A percentile compares a stretch with the other conserved stretches of the same genome.
These are phyloP conservation scores for Pectinophora gossypiella DNA, from an alignment of 1,140 invertebrate genomes.

Conservation along the genomic window DNA sequence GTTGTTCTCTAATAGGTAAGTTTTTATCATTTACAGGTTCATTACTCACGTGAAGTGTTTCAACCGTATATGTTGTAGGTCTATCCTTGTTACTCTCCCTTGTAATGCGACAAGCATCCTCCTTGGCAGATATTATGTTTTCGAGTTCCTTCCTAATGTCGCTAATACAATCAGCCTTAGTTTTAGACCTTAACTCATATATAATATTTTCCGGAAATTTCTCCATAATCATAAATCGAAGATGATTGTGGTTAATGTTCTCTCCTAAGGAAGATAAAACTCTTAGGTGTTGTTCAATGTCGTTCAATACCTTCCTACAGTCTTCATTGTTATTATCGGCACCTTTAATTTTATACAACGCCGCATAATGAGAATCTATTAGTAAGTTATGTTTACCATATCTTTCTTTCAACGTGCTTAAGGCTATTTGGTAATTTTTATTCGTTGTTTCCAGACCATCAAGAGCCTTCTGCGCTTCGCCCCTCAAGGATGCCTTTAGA, in stretches of 20 bases:
- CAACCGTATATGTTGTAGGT: too few relatives aligned
- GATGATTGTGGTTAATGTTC: neutral
- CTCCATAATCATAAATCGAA: neutral
- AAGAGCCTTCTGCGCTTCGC: neutral
- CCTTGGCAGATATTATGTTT: too few relatives aligned
- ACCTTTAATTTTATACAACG: neutral
- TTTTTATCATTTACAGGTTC: neutral
- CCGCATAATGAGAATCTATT: neutral
- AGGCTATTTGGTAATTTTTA: neutral
- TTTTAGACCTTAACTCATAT: neutral
- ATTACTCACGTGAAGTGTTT: too few relatives aligned
- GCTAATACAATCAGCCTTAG: neutral
- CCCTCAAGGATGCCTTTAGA: neutral
- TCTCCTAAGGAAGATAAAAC: neutral
- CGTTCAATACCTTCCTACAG: neutral
- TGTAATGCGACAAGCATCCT: neutral
- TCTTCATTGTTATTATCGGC: too few relatives aligned
- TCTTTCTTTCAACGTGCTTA: neutral
- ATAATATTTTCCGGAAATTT: slow-evolving; percentile 4
- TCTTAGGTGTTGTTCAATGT: neutral
- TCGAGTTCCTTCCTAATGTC: neutral
- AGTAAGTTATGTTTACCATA: neutral
- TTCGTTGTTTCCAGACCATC: neutral
- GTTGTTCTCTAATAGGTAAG: neutral
- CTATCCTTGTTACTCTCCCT: neutral